phyloP scores from a whole-genome alignment of 2,888 invertebrate species.

The Cryptocephalus primarius region DNA sequence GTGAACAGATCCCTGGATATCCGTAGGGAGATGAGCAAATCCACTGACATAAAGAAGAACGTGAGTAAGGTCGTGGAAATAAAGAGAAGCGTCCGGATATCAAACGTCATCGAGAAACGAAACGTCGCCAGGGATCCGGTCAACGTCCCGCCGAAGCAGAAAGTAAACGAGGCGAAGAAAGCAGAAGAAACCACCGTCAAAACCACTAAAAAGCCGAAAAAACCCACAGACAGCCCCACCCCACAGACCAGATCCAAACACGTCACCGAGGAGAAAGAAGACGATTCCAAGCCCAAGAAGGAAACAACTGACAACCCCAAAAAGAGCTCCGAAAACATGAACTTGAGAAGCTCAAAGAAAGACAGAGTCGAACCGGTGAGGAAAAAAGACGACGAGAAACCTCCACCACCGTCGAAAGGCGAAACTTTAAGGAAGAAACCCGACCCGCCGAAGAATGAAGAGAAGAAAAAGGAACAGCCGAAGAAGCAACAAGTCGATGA shows the following conservation, averaged over 20 bases:
- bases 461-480: neutral
- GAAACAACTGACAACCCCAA: neutral
- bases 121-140: neutral
- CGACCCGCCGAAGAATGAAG: conserved; percentile 1
- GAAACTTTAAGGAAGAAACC: neutral
- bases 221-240: neutral
- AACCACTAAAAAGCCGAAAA: conserved; percentile 7
- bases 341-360: neutral
- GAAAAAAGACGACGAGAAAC: neutral
- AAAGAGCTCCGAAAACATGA: neutral
- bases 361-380: neutral
- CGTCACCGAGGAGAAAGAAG: neutral
- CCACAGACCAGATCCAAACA: no score
- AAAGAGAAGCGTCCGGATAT: conserved; percentile 6
- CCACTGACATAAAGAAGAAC: conserved; percentile 16
- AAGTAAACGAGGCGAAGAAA: neutral
- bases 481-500: conserved; percentile 1
- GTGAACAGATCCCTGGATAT: conserved; percentile 18
- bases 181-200: conserved; percentile 3
- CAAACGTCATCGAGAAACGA: conserved; percentile 7
- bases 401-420: neutral
- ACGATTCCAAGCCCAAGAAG: conserved; percentile 2
- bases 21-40: conserved; percentile 29
- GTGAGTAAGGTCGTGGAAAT: conserved; percentile 4
- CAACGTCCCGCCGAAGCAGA: no score